Evolutionary conservation across 2,797 vertebrate genomes (phyloP), one percentile per base, ranked within the genome.

Genomic region (Simalia tracyae): DNA sequence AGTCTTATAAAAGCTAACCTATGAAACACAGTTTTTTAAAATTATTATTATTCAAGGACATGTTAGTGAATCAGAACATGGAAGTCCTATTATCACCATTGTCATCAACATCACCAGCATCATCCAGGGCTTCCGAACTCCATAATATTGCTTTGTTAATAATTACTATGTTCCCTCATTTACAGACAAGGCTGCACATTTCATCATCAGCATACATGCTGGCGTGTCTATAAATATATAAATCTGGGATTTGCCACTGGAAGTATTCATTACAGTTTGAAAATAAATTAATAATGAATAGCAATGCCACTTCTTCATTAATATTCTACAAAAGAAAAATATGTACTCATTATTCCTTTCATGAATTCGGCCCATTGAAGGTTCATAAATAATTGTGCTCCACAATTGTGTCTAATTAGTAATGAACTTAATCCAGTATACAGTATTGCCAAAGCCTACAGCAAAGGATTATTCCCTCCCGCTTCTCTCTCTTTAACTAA

Each of bases 201-300:
- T 95, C 94, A 91, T 96, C 96, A 96, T 95, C 96, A 96, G 94
- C 94, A 93, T 95, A 95, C 95, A 95, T 92, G 95, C 84, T 0
- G 42, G 94, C 94, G 68, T 97, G 97, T 97, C 95, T 96, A 95
- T 96, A 97, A 97, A 97, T 96, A 97, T 86, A 95, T 95, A 97
- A 96, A 96, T 97, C 96, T 97, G 95, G 96, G 97, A 96, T 96
- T 97, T 96, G 95, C 97, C 92, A 92, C 93, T 94, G 94, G 94
- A 97, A 96, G 94, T 95, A 96, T 96, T 97, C 95, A 96, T 95
- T 96, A 95, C 94, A 95, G 95, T 96, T 97, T 96, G 94, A 97
- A 96, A 97, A 93, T 96, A 96, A 96, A 97, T 95, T 96, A 96
- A 97, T 96, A 97, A 97, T 96, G 95, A 96, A 96, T 95, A 92